Evolutionary conservation across 2,797 vertebrate species (phyloP).

Genomic region (Oreortyx pictus): DNA sequence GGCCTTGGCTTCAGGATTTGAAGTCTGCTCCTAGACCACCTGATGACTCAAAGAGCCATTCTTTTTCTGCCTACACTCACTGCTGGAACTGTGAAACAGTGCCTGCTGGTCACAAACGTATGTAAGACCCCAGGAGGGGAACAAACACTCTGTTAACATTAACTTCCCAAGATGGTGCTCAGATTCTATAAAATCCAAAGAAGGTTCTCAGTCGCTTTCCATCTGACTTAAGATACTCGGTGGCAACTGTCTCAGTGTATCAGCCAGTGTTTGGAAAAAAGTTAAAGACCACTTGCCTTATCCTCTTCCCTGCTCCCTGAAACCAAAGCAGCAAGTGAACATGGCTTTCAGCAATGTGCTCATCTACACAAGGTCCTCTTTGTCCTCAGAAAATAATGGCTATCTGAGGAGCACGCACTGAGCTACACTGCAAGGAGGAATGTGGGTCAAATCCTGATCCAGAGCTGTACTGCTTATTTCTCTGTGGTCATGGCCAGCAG

Average conservation of each 20-base stretch:
- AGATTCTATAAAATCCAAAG: neutral
- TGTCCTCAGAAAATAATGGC: neutral
- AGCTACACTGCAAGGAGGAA: conserved; percentile 30
- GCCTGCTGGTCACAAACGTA: neutral
- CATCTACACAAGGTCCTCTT: neutral
- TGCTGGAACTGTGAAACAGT: neutral
- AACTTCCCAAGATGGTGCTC: neutral
- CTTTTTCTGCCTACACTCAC: neutral
- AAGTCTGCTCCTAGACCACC: neutral
- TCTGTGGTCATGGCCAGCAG: conserved; percentile 4
- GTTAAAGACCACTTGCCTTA: neutral
- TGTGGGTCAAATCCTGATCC: conserved; percentile 55
- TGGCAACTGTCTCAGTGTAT: neutral
- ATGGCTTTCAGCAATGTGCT: neutral
- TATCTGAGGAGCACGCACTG: conserved; percentile 9
- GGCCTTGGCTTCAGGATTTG: neutral
- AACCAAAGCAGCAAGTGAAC: neutral
- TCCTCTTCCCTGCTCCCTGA: neutral
- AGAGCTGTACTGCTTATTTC: neutral
- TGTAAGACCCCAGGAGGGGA: neutral
- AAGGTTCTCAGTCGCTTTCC: neutral
- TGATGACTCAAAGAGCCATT: neutral
- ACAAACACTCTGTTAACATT: neutral
- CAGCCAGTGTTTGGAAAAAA: neutral
- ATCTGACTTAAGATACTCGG: neutral